phyloP scores from a whole-genome alignment of 2,888 invertebrate species.

The Cephus nigrinus region DNA sequence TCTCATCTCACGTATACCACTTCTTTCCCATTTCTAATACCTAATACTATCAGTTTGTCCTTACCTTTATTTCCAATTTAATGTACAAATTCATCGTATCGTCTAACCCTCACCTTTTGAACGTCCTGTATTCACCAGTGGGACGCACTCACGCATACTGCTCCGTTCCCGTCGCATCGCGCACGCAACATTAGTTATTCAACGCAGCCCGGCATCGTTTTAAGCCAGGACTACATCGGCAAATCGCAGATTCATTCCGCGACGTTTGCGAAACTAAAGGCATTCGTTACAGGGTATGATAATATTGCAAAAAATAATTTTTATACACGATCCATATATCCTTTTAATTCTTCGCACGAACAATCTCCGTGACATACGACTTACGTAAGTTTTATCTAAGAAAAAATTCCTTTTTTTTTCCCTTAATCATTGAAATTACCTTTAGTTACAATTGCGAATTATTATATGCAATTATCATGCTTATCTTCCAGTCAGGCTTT shows the following conservation, averaged over 20 bases:
- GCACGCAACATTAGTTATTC: constrained; percentile 50
- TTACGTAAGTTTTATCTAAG: neutral
- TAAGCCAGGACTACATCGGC: neutral
- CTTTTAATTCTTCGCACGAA: neutral
- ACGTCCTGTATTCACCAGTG: constrained; percentile 5
- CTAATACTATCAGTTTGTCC: neutral
- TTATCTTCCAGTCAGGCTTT: neutral
- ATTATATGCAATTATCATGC: neutral
- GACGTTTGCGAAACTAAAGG: neutral
- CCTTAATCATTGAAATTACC: neutral
- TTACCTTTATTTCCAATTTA: neutral
- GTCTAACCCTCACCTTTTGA: neutral
- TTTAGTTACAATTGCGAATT: neutral
- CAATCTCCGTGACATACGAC: neutral
- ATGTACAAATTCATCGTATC: neutral
- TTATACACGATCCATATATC: neutral
- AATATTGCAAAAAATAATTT: neutral
- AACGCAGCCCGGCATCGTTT: constrained; percentile 24
- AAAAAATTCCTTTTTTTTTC: neutral
- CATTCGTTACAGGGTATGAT: neutral
- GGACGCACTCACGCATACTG: constrained; percentile 38
- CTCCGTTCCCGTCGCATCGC: constrained; percentile 24
- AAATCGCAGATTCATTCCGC: neutral
- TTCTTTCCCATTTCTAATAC: neutral
- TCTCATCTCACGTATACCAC: neutral